Evolutionary conservation across 2,113 vertebrate genomes (phyloP).

Genomic region (Hyperopisus bebe): DNA sequence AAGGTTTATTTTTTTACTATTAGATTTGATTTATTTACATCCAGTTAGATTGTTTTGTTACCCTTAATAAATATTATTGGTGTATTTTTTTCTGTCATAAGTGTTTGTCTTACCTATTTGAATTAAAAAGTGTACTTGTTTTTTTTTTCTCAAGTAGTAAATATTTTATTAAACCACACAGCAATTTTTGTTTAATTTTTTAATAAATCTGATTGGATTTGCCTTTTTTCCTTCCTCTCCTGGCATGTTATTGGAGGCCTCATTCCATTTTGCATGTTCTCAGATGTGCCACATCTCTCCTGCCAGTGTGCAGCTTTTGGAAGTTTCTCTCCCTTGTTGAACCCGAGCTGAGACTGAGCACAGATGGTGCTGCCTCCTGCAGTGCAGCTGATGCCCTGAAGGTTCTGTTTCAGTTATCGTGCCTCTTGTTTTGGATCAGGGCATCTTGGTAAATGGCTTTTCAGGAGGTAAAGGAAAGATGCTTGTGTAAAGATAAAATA

Average conservation of each 20-base stretch:
- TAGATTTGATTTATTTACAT: constrained; percentile 1
- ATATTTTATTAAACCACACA: constrained; percentile 6
- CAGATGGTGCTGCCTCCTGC: background rate
- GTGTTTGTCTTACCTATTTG: background rate
- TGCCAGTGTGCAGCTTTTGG: background rate
- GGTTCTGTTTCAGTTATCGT: background rate
- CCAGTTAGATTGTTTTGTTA: background rate
- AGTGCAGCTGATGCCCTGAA: background rate
- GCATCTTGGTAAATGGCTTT: background rate
- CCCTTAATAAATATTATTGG: background rate
- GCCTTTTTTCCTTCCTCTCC: background rate
- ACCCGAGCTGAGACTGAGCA: background rate
- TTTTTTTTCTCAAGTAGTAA: background rate
- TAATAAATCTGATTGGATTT: background rate
- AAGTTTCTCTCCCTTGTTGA: background rate
- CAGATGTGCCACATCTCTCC: background rate
- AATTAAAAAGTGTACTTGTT: background rate
- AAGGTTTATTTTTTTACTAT: background rate
- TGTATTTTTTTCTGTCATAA: background rate
- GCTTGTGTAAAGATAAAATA: background rate
- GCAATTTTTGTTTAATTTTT: background rate
- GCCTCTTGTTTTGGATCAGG: background rate
- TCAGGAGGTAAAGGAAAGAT: background rate
- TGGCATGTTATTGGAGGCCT: background rate
- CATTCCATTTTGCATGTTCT: background rate